phyloP scores from a whole-genome alignment of 2,888 invertebrate species.

The Flexamia atlantica region DNA sequence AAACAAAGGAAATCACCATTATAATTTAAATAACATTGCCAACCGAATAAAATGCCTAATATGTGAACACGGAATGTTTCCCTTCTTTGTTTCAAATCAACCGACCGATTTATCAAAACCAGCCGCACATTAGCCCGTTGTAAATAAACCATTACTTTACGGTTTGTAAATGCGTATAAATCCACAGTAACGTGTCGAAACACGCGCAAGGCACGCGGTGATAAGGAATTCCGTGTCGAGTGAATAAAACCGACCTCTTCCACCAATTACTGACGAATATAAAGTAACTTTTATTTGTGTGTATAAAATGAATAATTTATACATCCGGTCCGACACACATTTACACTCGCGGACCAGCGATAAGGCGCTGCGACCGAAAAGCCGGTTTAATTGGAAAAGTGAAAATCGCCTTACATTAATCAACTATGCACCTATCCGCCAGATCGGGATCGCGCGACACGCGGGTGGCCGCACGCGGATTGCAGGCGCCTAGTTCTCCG shows the following conservation, averaged over 20 bases:
- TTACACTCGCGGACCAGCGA: conserved; percentile 19
- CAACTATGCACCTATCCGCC: conserved; percentile 17
- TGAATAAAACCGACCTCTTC: conserved; percentile 7
- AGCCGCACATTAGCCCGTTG: background rate
- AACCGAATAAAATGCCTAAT: too few relatives aligned
- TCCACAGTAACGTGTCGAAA: conserved; percentile 7
- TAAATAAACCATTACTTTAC: conserved; percentile 17
- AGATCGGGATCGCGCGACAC: conserved; percentile 6
- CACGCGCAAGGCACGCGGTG: background rate
- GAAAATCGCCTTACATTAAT: conserved; percentile 39
- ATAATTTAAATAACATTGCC: too few relatives aligned
- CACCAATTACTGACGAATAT: conserved; percentile 41
- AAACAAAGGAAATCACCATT: too few relatives aligned
- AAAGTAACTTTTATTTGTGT: conserved; percentile 22
- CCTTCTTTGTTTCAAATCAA: background rate
- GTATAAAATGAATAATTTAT: conserved; percentile 44
- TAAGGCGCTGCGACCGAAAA: conserved; percentile 15
- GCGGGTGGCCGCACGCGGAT: conserved; percentile 20
- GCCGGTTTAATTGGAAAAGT: conserved; percentile 41
- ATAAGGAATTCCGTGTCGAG: background rate
- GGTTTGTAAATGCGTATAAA: conserved; percentile 29
- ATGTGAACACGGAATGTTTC: background rate
- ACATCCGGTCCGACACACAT: conserved; percentile 50
- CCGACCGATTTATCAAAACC: background rate
- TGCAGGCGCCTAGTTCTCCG: conserved; percentile 46